Evolutionary conservation across 2,888 invertebrate species (phyloP), one percentile per base, ranked within the genome.

Genomic region (Scaptomyza polygonia): DNA sequence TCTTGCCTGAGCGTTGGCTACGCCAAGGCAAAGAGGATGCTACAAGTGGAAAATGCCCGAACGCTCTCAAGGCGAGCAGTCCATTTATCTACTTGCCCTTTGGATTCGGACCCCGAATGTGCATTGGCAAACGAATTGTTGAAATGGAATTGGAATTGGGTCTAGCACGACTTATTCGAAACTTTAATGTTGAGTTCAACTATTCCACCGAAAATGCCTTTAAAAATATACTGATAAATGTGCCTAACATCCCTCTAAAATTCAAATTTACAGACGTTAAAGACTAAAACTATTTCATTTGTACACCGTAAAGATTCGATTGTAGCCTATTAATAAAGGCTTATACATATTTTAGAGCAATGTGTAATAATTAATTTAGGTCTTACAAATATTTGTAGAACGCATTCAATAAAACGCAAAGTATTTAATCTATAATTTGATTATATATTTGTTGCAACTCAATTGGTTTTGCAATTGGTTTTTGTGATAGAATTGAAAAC

Each of bases 1-100:
- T 94, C 86, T 88, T 94, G 34, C 97, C 97, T 0, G 96, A 96
- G 88, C 92, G 97, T 45, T 97, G 97, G 97, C 58, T 93, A 16
- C 77, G 89, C 0, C 39, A 45, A 7, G 27, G 29, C 12, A 62
- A 56, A 8, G 65, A 71, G 6, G 16, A 54, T n/a, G 21, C 18
- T 93, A 55, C 94, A 1, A 52, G 40, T 5, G 95, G 95, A 0
- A 92, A 94, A 82, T 92, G 96, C 83, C 93, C 96, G 0, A 94
- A 95, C 77, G 91, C 95, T 55, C 95, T 95, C 82, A 89, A 87
- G 40, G 44, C 77, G 3, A 80, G 61, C 16, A 82, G 74, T 73
- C 90, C 89, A 0, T 91, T 91, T 32, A 47, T 88, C 0, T 89
- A 83, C 64, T 88, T 94, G 63, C 95, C 95, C 0, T 96, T 96